Percentiles rank a stretch among this genome's conserved stretches.
Evolutionary conservation across 2,797 vertebrate species (phyloP).

Genomic region (Pantherophis alleghaniensis): DNA sequence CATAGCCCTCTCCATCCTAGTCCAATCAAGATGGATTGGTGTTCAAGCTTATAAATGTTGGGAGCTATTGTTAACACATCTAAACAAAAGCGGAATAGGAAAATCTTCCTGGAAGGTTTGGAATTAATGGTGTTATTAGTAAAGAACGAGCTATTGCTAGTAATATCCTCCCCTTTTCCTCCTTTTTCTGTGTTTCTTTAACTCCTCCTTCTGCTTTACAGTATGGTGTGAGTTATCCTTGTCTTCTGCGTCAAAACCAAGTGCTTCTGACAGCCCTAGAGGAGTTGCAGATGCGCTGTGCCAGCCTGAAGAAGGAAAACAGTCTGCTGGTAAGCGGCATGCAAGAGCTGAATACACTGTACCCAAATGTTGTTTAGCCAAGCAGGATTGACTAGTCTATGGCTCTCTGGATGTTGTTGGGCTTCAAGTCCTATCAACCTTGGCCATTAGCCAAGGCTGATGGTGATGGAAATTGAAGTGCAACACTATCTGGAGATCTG

Average conservation of each 20-base stretch:
- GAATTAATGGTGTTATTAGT: neutral
- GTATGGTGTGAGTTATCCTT: conserved; percentile 54
- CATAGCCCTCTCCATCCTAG: neutral
- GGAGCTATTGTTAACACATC: neutral
- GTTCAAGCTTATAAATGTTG: neutral
- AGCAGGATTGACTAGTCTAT: too few species aligned
- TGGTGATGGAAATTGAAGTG: neutral
- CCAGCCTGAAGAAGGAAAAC: conserved; percentile 89
- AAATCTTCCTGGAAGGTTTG: neutral
- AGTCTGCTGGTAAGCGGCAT: conserved; percentile 84
- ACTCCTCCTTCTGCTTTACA: conserved; percentile 17
- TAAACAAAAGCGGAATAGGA: neutral
- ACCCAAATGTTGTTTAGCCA: neutral
- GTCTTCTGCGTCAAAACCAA: conserved; percentile 84
- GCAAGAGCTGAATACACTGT: rapidly evolving
- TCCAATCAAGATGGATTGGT: neutral
- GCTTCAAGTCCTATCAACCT: neutral
- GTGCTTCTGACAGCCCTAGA: conserved; percentile 86
- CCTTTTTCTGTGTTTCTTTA: neutral
- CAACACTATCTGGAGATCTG: neutral
- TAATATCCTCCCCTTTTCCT: neutral
- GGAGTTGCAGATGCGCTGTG: conserved; percentile 86
- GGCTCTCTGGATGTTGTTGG: too few species aligned
- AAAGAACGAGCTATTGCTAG: neutral
- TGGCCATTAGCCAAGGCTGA: neutral